Base-by-base conservation (phyloP, 2,797 vertebrate species). In the Morelia viridis region DNA sequence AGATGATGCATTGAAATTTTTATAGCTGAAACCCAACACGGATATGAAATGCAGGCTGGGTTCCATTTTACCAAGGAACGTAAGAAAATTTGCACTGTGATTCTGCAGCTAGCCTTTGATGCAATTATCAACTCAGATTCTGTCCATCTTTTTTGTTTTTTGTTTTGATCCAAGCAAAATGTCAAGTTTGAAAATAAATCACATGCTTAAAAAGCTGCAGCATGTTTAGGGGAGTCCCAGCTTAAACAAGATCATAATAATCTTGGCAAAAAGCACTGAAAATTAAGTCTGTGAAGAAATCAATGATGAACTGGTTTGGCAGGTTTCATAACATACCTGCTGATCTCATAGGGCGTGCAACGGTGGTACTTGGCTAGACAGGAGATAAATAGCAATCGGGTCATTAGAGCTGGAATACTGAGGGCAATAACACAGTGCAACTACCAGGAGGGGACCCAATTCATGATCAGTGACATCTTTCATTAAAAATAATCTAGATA, bases 1-100 rank as follows among this genome's bases (percentile, higher is more conserved):
- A 92, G 91, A 94, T 71, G 87, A 64, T 58, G 85, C 71, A 62
- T 57, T 15, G 2, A 19, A 87, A 85, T 41, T 87, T 95, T 87
- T 90, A 22, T 61, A 62, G 61, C n/a, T 71, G 53, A 94, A 68
- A 94, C 80, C 19, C 35, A 46, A 11, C 35, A 46, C 9, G 10
- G 35, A 46, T 46, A 80, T 46, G 71, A 46, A 80, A 80, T 80
- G 71, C 9, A 80, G 71, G 9, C 35, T 46, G 22, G 9, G 35
- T 46, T 80, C 35, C 71, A 46, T 80, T 46, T 24, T 80, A 80
- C 9, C 35, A 1, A 80, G 35, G 71, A 80, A 80, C 24, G 8
- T 46, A 46, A 24, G 22, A 41, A 24, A 46, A 80, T 5, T 10
- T 46, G 71, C 22, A 80, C 19, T 46, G 35, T 80, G 71, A 46